Conservation (phyloP, 2,797 vertebrate species). For the Fistularia commersonii region DNA sequence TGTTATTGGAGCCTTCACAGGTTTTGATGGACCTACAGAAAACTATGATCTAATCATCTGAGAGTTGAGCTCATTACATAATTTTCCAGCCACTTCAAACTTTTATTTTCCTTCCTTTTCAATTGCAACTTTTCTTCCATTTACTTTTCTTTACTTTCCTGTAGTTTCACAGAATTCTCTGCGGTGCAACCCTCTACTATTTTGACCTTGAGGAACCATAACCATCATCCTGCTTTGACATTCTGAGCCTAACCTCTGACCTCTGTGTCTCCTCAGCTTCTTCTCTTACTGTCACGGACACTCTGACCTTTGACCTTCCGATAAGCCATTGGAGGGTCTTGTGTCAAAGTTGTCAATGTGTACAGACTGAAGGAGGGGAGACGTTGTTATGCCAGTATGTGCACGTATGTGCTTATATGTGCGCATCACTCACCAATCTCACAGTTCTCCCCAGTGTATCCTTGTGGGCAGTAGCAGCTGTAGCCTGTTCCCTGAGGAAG, state of each 20-base stretch:
- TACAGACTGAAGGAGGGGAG: slow-evolving; percentile 2
- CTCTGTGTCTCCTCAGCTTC: slow-evolving; percentile 4
- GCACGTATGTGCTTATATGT: slow-evolving; percentile 11
- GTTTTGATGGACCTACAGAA: no score
- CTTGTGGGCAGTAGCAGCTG: slow-evolving; percentile 87
- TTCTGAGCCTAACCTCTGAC: slow-evolving; percentile 31
- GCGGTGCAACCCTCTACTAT: slow-evolving; percentile 2
- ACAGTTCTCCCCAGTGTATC: slow-evolving; percentile 93
- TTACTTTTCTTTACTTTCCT: not conserved
- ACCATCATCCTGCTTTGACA: slow-evolving; percentile 5
- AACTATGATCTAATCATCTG: no score
- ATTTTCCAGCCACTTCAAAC: no score
- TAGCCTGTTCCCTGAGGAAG: slow-evolving; percentile 80
- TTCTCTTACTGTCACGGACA: slow-evolving; percentile 15
- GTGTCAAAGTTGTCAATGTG: slow-evolving; percentile 19
- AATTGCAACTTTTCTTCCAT: no score
- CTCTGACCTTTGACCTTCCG: slow-evolving; percentile 35
- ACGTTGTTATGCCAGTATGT: slow-evolving; percentile 18
- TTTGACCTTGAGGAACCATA: slow-evolving; percentile 28
- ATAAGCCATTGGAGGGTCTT: slow-evolving; percentile 9
- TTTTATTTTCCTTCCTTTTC: no score
- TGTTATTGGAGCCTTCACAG: no score
- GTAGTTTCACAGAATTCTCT: not conserved
- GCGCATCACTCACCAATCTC: slow-evolving; percentile 85
- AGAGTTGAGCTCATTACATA: no score